Percentiles rank a stretch among this genome's conserved stretches.
Evolutionary conservation across 1,140 invertebrate species (phyloP).

Genomic region (Leucophenga varia): DNA sequence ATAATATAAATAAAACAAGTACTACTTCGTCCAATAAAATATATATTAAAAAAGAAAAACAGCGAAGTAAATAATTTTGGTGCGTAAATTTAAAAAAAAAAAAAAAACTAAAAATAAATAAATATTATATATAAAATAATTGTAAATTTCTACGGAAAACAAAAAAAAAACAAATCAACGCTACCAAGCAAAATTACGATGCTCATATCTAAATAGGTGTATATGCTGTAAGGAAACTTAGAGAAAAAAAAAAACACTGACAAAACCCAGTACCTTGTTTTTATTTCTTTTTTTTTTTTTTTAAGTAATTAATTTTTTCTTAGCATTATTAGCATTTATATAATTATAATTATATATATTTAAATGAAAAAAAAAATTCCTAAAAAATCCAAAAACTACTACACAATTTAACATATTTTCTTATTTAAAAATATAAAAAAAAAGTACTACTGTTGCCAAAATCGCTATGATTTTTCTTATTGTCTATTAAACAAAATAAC

Average conservation of each 20-base stretch:
- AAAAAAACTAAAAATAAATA: conserved; percentile 15
- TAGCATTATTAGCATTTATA: no score
- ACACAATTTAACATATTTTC: no score
- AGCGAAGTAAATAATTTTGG: conserved; percentile 42
- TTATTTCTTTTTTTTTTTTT: not conserved
- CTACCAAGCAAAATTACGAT: no score
- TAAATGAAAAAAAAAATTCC: no score
- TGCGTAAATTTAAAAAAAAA: conserved; percentile 24
- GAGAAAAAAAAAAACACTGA: not conserved
- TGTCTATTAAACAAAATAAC: no score
- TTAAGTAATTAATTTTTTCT: no score
- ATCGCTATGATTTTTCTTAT: no score
- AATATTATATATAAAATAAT: conserved; percentile 15
- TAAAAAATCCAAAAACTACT: no score
- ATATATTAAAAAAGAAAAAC: conserved; percentile 11
- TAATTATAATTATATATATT: no score
- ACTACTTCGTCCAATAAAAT: conserved; percentile 19
- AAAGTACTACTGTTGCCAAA: no score
- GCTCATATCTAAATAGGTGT: no score
- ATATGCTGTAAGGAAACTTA: not conserved
- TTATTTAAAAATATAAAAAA: no score
- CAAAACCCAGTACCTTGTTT: not conserved
- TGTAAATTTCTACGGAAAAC: conserved; percentile 2
- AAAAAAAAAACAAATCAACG: not conserved
- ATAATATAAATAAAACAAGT: conserved; percentile 15